Evolutionary conservation across 1,140 invertebrate genomes (phyloP), one percentile per base, ranked within the genome.

Genomic region (honey bee (Apis mellifera)): DNA sequence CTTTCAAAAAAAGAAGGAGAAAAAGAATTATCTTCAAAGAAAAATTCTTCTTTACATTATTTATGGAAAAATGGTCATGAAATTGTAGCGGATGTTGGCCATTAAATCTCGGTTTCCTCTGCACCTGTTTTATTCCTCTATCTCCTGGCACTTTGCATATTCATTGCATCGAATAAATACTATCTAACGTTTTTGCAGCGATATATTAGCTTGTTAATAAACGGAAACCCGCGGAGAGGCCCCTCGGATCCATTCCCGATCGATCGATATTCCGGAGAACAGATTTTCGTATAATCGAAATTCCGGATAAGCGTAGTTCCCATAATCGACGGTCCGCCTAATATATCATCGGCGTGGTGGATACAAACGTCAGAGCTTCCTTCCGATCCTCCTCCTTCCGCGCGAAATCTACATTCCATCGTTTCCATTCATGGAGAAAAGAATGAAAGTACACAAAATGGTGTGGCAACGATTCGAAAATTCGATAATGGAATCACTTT

Each of bases 241-340:
- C 42, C 57, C 19, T 42, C 42, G 69, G 8, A 17, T 62, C 26
- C 48, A n/a, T 42, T n/a, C 54, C 17, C 15, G 50, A 23, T 4
- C 68, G 79, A 75, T 81, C 72, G 72, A 81, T 81, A 81, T 76
- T 76, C 72, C 72, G 42, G 12, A 1, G 79, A 81, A 81, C 79
- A 81, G 79, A 81, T 81, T 81, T 81, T 75, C 79, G 72, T 75
- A 75, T 75, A 68, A 81, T 81, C 72, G 79, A 52, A 81, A 81
- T 75, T 66, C 72, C 72, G 60, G 60, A 75, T 81, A 66, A 81
- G 54, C 71, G 72, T 75, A 5, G 72, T 59, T 68, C 72, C 79
- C n/a, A 81, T 81, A 75, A 81, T 75, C 79, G 79, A 74, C 57
- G 17, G 8, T 42, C 19, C 54, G 9, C 52, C 62, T 57, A 59